These are phyloP conservation scores for Protonibea diacanthus DNA, from an alignment of 2,797 vertebrate species.

Conservation along the genomic window DNA sequence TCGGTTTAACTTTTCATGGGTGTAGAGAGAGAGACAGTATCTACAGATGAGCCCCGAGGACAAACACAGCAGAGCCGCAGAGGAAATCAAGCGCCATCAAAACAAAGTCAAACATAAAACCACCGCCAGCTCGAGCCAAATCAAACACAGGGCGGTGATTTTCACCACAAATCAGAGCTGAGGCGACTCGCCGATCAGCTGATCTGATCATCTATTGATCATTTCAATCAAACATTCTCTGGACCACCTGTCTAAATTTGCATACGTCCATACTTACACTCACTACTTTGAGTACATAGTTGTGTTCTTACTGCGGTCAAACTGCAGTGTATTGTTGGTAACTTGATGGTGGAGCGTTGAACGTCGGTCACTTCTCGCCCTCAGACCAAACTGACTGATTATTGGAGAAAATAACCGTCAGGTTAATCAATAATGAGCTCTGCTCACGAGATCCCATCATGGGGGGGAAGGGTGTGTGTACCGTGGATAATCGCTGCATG, in stretches of 20 bases:
- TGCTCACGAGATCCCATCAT: background rate
- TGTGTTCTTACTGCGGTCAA: too few relatives aligned
- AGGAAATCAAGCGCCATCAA: background rate
- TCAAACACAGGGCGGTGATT: background rate
- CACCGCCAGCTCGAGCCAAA: background rate
- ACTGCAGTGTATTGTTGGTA: too few relatives aligned
- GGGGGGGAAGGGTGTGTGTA: background rate
- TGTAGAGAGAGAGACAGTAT: background rate
- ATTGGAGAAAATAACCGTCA: background rate
- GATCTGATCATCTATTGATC: too few relatives aligned
- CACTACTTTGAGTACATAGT: too few relatives aligned
- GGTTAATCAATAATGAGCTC: background rate
- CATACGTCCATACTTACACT: too few relatives aligned
- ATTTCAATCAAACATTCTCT: too few relatives aligned
- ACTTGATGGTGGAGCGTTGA: too few relatives aligned
- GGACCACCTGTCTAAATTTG: too few relatives aligned
- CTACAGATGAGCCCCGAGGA: background rate
- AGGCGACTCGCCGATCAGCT: too few relatives aligned
- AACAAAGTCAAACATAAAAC: background rate
- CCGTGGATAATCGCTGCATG: background rate
- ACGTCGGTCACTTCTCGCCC: too few relatives aligned
- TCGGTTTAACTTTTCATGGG: slow-evolving; percentile 26
- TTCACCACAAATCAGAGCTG: too few relatives aligned
- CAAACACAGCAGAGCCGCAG: background rate
- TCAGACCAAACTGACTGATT: background rate